Base-by-base conservation (phyloP, 2,113 vertebrate species). In the Paratilapia polleni region DNA sequence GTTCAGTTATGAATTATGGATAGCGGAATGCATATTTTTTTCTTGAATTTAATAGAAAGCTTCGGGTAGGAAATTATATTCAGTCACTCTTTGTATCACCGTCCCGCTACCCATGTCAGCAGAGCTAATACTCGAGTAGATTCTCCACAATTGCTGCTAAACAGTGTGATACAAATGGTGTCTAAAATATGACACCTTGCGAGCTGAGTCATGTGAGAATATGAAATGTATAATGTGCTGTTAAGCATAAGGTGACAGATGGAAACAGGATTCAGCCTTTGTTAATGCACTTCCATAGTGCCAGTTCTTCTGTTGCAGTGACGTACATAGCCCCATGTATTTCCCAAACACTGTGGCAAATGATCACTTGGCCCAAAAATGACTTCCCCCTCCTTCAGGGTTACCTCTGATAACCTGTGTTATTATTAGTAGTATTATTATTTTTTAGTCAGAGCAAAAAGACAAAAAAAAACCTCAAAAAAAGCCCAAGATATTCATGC, bases 291-390 rank as follows among this genome's bases (percentile, higher is more conserved):
- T 36, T 87, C 83, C 22, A 62, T 83, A 28, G 85, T 88, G 91
- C 91, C 91, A 93, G 88, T 88, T 89, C 78, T 85, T 61, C 54
- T 88, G 86, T 84, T 38, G 78, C 80, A n/a, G 68, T 92, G 94
- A 94, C 92, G 92, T 91, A 85, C 83, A 12, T 83, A 90, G 36
- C 92, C 89, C 90, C 85, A 87, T 93, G 91, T 88, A 68, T 91
- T 89, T 92, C 84, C 90, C 87, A 82, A 81, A 83, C 87, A 86
- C 58, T 61, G 85, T 90, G 88, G 78, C 85, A 64, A 87, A 78
- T 22, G 19, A 80, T 86, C 56, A 78, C 68, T 82, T 91, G 87
- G 89, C 84, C 80, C 84, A 66, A 76, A 84, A 28, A 13, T 74
- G 36, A 89, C 87, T 90, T 92, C 92, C 88, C 89, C 54, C 60